A percentile compares a stretch with the other conserved stretches of the same genome.
phyloP scores from a whole-genome alignment of 2,113 vertebrate species.

The Casuarius casuarius region DNA sequence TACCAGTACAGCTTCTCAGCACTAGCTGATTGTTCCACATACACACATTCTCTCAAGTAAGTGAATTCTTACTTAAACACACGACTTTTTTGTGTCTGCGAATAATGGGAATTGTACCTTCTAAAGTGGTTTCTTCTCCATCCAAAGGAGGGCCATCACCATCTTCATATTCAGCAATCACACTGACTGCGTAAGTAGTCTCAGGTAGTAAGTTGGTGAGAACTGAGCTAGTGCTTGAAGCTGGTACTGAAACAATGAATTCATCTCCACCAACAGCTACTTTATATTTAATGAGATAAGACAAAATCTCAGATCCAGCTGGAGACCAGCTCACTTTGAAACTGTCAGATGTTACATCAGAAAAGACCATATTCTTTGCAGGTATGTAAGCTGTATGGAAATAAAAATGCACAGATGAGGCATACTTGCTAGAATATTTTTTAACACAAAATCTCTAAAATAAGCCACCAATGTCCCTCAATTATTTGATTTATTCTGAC shows the following conservation, averaged over 20 bases:
- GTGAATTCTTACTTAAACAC: neutral
- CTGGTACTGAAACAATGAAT: conserved; percentile 87
- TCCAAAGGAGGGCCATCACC: conserved; percentile 86
- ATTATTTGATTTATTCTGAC: neutral
- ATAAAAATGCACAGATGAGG: neutral
- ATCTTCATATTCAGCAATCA: conserved; percentile 88
- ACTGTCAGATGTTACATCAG: conserved; percentile 86
- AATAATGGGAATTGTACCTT: conserved; percentile 78
- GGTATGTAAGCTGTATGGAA: conserved; percentile 81
- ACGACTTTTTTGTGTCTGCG: neutral
- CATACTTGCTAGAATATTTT: neutral
- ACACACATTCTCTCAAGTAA: neutral
- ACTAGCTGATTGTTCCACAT: neutral
- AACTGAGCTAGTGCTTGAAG: conserved; percentile 78
- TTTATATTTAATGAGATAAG: conserved; percentile 87
- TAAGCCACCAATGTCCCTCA: neutral
- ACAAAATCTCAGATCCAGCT: conserved; percentile 80
- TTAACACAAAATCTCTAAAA: neutral
- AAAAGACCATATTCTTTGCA: conserved; percentile 86
- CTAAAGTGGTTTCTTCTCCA: conserved; percentile 87
- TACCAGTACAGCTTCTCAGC: neutral
- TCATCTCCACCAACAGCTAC: conserved; percentile 77
- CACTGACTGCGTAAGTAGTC: conserved; percentile 88
- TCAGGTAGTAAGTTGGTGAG: conserved; percentile 87
- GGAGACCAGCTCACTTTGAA: conserved; percentile 88